Evolutionary conservation across 2,888 invertebrate genomes (phyloP), one percentile per base, ranked within the genome.

Genomic region (Cryptus armator): DNA sequence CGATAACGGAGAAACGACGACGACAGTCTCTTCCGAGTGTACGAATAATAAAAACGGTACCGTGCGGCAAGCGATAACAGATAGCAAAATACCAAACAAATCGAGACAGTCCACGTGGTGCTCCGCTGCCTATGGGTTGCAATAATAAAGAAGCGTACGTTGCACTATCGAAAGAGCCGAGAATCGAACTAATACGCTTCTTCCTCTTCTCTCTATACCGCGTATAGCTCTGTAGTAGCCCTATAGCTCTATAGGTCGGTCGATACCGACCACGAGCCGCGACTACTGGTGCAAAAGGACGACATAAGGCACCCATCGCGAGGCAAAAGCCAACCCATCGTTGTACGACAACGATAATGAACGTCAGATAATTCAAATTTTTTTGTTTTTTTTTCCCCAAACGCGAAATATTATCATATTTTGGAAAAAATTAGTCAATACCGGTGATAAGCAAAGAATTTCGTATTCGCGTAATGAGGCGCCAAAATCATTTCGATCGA

Each of bases 211-310:
- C 37, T 37, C 37, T 37, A 37, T 9, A 9, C 37, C 37, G 29
- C 56, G 59, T 24, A 9, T 9, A 59, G 59, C 64, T 32, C 4
- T 37, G 19, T 16, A 5, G n/a, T 6, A 14, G 37, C 56, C 14
- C 29, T 19, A 46, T 78, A 62, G 67, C 37, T 64, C 64, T 77
- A 77, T 77, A 77, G 82, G 77, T 82, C 82, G 82, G 77, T 82
- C 82, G 82, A 82, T 82, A 82, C 72, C 37, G 64, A 32, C 37
- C n/a, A 2, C 32, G 37, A 64, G 14, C 16, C 32, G 16, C 62
- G 5, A 16, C 3, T 12, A 10, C 32, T 64, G 68, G 32, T 37
- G 24, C 70, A 16, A 14, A 5, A n/a, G 9, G 3, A n/a, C 43
- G 46, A 5, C 56, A 51, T 51, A 37, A 44, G 29, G 19, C 16